A percentile compares a stretch with the other conserved stretches of the same genome.
Evolutionary conservation across 2,888 invertebrate genomes (phyloP).

Genomic region (Chaetogeoica ovagalla): DNA sequence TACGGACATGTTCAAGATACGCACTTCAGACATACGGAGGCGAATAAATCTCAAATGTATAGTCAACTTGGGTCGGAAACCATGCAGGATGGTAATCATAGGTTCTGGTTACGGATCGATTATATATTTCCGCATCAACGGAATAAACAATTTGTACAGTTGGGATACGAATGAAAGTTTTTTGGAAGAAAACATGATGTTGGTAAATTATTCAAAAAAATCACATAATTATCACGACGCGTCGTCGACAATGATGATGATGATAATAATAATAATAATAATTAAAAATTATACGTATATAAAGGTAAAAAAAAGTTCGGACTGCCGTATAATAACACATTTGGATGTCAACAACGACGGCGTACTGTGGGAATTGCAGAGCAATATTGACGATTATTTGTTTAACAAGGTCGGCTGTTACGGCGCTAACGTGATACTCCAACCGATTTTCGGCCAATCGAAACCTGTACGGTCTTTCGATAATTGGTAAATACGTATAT

Average conservation of each 20-base stretch:
- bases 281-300: background rate
- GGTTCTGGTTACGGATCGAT: slow-evolving; percentile 64
- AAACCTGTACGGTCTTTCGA: background rate
- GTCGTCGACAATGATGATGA: background rate
- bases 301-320: slow-evolving; percentile 54
- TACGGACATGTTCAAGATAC: slow-evolving; percentile 68
- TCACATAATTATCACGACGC: too few relatives aligned
- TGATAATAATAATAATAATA: too few relatives aligned
- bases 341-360: slow-evolving; percentile 57
- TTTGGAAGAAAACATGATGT: slow-evolving; percentile 55
- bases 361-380: slow-evolving; percentile 57
- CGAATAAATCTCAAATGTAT: slow-evolving; percentile 55
- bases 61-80: slow-evolving; percentile 65
- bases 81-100: slow-evolving; percentile 65
- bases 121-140: slow-evolving; percentile 59
- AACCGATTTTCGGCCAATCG: slow-evolving; percentile 7
- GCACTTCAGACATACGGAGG: slow-evolving; percentile 67
- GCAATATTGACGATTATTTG: slow-evolving; percentile 61
- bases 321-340: slow-evolving; percentile 56
- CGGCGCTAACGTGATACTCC: slow-evolving; percentile 31
- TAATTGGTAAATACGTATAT: background rate
- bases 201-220: slow-evolving; percentile 55
- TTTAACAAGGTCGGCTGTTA: slow-evolving; percentile 66
- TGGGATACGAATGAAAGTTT: slow-evolving; percentile 65
- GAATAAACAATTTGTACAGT: slow-evolving; percentile 67